These are phyloP conservation scores for Chondrilla cf. caribensis DNA, from an alignment of 37 sponge, comb jelly and placozoan species.

Conservation along the genomic window DNA sequence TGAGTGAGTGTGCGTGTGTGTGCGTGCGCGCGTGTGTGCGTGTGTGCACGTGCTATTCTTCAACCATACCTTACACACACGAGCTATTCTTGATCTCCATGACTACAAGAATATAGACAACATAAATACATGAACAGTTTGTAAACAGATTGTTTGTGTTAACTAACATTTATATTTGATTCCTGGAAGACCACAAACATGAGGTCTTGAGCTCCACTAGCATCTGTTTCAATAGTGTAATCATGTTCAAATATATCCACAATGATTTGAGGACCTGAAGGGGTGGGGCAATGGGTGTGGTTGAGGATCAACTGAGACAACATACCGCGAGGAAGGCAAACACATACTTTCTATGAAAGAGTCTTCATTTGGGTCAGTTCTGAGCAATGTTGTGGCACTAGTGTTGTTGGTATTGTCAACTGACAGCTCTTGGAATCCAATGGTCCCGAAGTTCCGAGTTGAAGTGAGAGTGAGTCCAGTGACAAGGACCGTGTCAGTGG, in stretches of 20 bases:
- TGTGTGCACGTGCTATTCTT: too few relatives aligned
- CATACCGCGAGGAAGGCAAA: too few relatives aligned
- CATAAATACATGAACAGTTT: too few relatives aligned
- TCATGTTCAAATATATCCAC: not conserved
- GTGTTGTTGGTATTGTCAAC: not conserved
- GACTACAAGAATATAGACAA: not conserved
- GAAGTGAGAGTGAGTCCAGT: constrained; percentile 2
- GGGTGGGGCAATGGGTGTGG: not conserved
- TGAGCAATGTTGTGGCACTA: not conserved
- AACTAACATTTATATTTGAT: not conserved
- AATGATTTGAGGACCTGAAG: not conserved
- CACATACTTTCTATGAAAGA: not conserved
- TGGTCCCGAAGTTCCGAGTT: not conserved
- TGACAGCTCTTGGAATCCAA: not conserved
- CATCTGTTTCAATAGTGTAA: not conserved
- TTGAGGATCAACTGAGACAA: not conserved
- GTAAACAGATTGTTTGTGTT: too few relatives aligned
- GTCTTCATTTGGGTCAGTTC: not conserved
- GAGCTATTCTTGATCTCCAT: constrained; percentile 4
- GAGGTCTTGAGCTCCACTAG: not conserved
- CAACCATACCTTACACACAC: not conserved
- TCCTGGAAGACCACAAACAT: constrained; percentile 20
- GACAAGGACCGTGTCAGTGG: not conserved
- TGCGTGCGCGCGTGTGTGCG: too few relatives aligned
- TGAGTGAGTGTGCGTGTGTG: not conserved